These are phyloP conservation scores for Miichthys miiuy DNA, from an alignment of 2,797 vertebrate species.

Conservation along the genomic window DNA sequence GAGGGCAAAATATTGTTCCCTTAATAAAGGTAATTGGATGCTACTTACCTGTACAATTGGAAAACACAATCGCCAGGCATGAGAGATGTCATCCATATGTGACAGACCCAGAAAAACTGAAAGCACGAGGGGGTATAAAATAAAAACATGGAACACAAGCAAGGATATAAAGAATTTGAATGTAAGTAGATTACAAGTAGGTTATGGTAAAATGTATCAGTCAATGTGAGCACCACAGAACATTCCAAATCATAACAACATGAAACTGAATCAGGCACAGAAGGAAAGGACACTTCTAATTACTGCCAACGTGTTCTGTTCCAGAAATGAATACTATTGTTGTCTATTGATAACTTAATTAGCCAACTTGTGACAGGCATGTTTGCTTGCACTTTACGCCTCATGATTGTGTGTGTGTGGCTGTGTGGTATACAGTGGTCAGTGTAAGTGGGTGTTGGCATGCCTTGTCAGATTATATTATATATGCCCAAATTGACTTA, in stretches of 20 bases:
- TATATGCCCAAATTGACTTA: constrained; percentile 71
- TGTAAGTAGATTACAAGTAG: constrained; percentile 57
- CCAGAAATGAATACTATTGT: constrained; percentile 66
- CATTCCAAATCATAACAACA: constrained; percentile 73
- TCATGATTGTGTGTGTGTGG: constrained; percentile 74
- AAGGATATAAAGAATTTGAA: constrained; percentile 41
- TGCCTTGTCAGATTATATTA: constrained; percentile 73
- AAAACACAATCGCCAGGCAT: background rate
- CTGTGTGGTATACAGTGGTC: constrained; percentile 75
- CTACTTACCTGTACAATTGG: constrained; percentile 15
- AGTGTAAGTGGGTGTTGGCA: constrained; percentile 73
- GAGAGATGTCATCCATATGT: constrained; percentile 26
- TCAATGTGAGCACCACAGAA: constrained; percentile 45
- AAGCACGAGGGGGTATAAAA: background rate
- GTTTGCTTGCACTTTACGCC: constrained; percentile 72
- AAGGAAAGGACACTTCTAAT: constrained; percentile 70
- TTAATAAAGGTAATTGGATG: constrained; percentile 26
- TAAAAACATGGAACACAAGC: constrained; percentile 3
- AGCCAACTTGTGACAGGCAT: constrained; percentile 74
- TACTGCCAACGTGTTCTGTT: constrained; percentile 75
- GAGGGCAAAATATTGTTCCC: constrained; percentile 18
- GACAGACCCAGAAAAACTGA: constrained; percentile 18
- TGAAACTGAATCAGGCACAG: constrained; percentile 65
- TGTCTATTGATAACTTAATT: constrained; percentile 71
- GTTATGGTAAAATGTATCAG: constrained; percentile 52